Percentiles rank a stretch among this genome's conserved stretches.
phyloP scores from a whole-genome alignment of 1,140 invertebrate genomes.

The Philopotamus ludificatus region DNA sequence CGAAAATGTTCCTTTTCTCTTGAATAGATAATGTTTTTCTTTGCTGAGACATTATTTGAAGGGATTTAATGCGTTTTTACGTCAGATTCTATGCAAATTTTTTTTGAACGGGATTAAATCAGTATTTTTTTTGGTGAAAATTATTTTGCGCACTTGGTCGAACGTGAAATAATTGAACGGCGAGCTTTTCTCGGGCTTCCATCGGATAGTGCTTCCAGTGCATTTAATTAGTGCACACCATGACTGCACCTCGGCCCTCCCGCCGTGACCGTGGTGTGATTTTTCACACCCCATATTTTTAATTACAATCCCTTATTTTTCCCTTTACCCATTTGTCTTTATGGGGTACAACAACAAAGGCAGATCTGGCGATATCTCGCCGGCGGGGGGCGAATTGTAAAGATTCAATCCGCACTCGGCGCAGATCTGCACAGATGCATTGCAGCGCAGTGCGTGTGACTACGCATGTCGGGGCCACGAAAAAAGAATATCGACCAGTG shows the following conservation, averaged over 20 bases:
- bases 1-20: too few species aligned
- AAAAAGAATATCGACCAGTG: not conserved
- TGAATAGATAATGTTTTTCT: too few species aligned
- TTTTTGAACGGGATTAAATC: too few species aligned
- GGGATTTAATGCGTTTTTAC: too few species aligned
- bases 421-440: not conserved
- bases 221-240: not conserved
- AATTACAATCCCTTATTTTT: conserved; percentile 32
- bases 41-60: too few species aligned
- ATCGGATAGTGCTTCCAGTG: too few species aligned
- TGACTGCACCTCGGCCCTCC: conserved; percentile 15
- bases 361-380: conserved; percentile 19
- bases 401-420: conserved; percentile 17
- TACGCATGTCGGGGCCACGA: not conserved
- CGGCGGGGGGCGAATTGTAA: conserved; percentile 21
- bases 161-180: too few species aligned
- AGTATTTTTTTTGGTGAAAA: too few species aligned
- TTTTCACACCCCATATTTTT: conserved; percentile 31
- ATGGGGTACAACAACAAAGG: conserved; percentile 22
- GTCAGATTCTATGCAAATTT: too few species aligned
- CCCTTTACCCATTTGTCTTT: conserved; percentile 31
- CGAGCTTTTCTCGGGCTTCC: too few species aligned
- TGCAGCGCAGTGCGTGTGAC: not conserved
- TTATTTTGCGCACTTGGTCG: too few species aligned
- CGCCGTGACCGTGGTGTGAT: conserved; percentile 24